phyloP scores from a whole-genome alignment of 2,113 vertebrate species.

The Psittacara wagleri region DNA sequence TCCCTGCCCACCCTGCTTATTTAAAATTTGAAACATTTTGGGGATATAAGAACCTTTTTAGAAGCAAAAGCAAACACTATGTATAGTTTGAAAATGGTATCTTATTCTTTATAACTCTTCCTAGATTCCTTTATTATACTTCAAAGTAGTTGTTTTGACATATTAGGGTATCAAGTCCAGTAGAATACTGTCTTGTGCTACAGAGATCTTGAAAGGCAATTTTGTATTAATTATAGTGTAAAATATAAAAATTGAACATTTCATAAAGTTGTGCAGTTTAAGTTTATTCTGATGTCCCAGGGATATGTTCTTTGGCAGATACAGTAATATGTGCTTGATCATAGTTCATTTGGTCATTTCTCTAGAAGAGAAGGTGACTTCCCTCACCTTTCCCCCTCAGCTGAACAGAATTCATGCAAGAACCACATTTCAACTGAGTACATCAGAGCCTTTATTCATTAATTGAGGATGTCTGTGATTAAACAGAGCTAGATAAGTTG shows the following conservation, averaged over 20 bases:
- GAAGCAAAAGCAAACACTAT: constrained; percentile 56
- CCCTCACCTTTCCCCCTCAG: neutral
- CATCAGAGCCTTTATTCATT: neutral
- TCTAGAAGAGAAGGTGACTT: neutral
- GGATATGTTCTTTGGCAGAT: constrained; percentile 16
- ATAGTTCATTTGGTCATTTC: neutral
- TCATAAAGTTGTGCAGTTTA: constrained; percentile 49
- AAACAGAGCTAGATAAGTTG: neutral
- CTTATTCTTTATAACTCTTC: constrained; percentile 59
- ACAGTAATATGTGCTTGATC: constrained; percentile 18
- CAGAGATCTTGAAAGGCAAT: constrained; percentile 48
- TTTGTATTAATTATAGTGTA: constrained; percentile 63
- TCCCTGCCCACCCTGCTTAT: constrained; percentile 7
- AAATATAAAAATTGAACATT: constrained; percentile 60
- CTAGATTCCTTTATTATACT: constrained; percentile 46
- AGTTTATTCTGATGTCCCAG: constrained; percentile 23
- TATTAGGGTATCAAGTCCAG: constrained; percentile 19
- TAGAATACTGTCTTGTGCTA: constrained; percentile 58
- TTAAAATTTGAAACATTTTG: constrained; percentile 63
- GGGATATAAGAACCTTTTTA: constrained; percentile 59
- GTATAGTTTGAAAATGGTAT: constrained; percentile 55
- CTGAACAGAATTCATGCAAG: neutral
- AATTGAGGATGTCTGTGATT: neutral
- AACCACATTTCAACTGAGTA: neutral
- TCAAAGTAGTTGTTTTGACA: constrained; percentile 35